Evolutionary conservation across 2,113 vertebrate species (phyloP).

Genomic region (Beaufortia kweichowensis): DNA sequence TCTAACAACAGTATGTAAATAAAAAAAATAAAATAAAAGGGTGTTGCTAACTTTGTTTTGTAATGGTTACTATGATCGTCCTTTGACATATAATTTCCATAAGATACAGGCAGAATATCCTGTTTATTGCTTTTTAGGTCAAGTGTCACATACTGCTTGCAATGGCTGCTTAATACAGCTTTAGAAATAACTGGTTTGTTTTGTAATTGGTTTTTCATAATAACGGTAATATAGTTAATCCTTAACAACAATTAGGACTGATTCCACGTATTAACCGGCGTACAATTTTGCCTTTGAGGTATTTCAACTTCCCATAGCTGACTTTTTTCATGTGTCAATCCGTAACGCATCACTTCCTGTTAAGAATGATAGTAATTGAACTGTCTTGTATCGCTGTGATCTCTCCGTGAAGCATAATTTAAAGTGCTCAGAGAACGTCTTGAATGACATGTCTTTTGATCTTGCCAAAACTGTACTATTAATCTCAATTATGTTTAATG

Average conservation of each 20-base stretch:
- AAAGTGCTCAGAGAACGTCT: constrained; percentile 18
- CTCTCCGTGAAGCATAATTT: not conserved
- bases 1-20: too few relatives aligned
- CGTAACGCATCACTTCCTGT: constrained; percentile 24
- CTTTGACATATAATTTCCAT: too few relatives aligned
- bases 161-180: not conserved
- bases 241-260: not conserved
- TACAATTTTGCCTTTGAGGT: constrained; percentile 11
- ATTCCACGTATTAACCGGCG: not conserved
- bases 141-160: too few relatives aligned
- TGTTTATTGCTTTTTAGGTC: too few relatives aligned
- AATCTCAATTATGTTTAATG: constrained; percentile 18
- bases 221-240: not conserved
- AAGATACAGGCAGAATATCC: too few relatives aligned
- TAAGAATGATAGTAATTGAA: constrained; percentile 29
- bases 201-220: not conserved
- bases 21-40: not conserved
- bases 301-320: not conserved
- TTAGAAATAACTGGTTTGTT: not conserved
- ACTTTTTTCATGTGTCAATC: constrained; percentile 18
- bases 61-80: not conserved
- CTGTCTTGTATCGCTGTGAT: not conserved
- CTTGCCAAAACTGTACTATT: constrained; percentile 19
- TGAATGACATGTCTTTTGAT: not conserved
- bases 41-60: not conserved